Conservation (phyloP, 2,888 invertebrate genomes). For the Leistus spinibarbis region DNA sequence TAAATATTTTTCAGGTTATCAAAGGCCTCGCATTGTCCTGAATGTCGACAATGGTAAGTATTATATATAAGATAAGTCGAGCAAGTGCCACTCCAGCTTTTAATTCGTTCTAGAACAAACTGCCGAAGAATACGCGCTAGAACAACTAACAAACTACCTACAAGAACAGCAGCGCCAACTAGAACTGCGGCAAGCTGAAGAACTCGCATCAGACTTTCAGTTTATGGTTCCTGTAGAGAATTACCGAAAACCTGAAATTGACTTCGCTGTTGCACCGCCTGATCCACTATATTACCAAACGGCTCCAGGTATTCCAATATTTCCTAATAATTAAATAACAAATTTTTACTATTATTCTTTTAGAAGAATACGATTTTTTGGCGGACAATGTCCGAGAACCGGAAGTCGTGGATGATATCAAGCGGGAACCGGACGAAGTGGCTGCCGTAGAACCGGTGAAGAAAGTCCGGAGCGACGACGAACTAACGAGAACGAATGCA, state of each 20-base stretch:
- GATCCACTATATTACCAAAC: conserved; percentile 54
- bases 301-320: conserved; percentile 10
- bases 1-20: conserved; percentile 29
- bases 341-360: too few species aligned
- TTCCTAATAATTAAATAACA: too few species aligned
- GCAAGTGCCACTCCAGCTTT: background rate
- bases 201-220: conserved; percentile 29
- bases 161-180: conserved; percentile 27
- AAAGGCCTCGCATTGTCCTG: conserved; percentile 23
- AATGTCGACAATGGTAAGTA: conserved; percentile 33
- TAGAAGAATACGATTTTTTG: conserved; percentile 7
- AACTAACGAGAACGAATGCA: background rate
- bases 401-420: background rate
- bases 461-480: background rate
- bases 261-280: conserved; percentile 55
- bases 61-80: background rate
- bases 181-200: background rate
- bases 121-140: conserved; percentile 29
- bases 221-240: conserved; percentile 1
- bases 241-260: conserved; percentile 46
- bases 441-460: background rate
- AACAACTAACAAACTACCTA: conserved; percentile 30
- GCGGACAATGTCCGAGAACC: background rate
- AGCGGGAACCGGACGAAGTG: background rate
- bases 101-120: conserved; percentile 18